phyloP scores from a whole-genome alignment of 1,140 invertebrate species.

The Aradophagus sp. region DNA sequence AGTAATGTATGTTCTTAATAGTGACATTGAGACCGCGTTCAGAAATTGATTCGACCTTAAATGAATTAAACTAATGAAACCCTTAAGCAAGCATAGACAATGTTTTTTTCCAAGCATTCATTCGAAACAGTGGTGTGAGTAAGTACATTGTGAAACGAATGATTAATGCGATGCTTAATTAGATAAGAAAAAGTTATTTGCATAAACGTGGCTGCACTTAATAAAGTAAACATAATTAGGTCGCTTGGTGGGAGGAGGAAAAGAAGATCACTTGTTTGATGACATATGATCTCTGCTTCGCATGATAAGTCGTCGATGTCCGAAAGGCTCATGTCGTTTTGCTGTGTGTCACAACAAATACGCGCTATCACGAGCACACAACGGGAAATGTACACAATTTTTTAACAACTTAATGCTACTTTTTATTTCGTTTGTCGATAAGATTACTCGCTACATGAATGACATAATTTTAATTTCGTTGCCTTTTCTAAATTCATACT shows the following conservation, averaged over 20 bases:
- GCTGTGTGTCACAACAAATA: too few species aligned
- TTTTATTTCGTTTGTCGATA: too few species aligned
- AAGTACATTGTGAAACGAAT: conserved; percentile 44
- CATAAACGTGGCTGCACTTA: conserved; percentile 48
- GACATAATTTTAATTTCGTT: too few species aligned
- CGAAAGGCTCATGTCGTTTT: conserved; percentile 30
- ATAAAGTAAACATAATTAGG: conserved; percentile 55
- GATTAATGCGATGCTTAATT: conserved; percentile 53
- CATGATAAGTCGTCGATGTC: conserved; percentile 42
- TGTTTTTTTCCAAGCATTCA: conserved; percentile 21
- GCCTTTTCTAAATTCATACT: too few species aligned
- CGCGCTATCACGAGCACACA: too few species aligned
- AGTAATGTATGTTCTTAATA: conserved; percentile 16
- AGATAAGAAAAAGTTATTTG: conserved; percentile 54
- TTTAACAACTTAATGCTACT: too few species aligned
- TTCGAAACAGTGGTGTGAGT: too few species aligned
- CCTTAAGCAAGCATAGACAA: conserved; percentile 38
- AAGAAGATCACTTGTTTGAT: conserved; percentile 47
- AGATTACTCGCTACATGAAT: too few species aligned
- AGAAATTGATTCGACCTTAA: conserved; percentile 32
- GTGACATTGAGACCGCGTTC: conserved; percentile 11
- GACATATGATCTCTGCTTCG: conserved; percentile 46
- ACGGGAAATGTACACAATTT: too few species aligned
- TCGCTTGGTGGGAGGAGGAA: conserved; percentile 24
- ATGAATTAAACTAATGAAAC: conserved; percentile 39